Percentiles rank a stretch among this genome's conserved stretches.
These are phyloP conservation scores for Lamellibrachia satsuma DNA, from an alignment of 2,888 invertebrate genomes.

Conservation along the genomic window DNA sequence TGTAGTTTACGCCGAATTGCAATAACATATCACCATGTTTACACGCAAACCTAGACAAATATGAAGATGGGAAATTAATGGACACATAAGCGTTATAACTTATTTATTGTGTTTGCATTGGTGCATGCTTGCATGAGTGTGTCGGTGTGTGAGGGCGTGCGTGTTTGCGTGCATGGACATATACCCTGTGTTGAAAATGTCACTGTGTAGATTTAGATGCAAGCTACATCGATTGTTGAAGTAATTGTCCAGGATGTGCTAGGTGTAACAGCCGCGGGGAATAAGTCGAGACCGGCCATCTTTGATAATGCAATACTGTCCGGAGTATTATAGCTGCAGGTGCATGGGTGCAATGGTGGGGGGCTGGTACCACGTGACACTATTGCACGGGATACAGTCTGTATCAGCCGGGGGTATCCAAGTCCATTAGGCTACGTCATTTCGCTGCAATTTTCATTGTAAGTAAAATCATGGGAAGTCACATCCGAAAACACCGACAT, in stretches of 20 bases:
- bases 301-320: background rate
- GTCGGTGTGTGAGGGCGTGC: background rate
- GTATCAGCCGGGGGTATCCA: background rate
- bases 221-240: background rate
- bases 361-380: background rate
- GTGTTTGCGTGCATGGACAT: background rate
- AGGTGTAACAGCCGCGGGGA: background rate
- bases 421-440: background rate
- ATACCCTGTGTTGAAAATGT: background rate
- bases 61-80: slow-evolving; percentile 8
- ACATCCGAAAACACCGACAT: background rate
- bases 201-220: background rate
- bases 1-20: background rate
- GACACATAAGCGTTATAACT: background rate
- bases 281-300: background rate
- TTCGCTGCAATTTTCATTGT: background rate
- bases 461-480: background rate
- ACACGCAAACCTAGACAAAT: background rate
- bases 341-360: background rate
- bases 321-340: too few relatives aligned
- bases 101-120: background rate
- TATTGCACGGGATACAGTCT: background rate
- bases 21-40: background rate
- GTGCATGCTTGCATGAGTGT: background rate
- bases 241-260: background rate